Conservation (phyloP, 2,888 invertebrate species). For the Laothoe populi region DNA sequence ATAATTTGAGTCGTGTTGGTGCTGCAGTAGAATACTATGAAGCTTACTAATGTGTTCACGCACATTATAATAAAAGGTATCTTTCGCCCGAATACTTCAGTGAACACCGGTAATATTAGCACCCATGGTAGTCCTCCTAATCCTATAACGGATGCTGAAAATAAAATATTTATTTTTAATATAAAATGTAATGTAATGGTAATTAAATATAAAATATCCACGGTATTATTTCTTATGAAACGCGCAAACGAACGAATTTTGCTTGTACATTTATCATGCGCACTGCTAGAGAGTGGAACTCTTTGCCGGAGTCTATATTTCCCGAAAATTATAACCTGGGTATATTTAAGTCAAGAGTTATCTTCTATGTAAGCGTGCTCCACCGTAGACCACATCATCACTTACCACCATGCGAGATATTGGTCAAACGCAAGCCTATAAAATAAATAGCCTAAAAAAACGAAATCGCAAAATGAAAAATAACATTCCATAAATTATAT, state of each 20-base stretch:
- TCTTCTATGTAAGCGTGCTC: too few relatives aligned
- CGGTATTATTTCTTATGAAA: too few relatives aligned
- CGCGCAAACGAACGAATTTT: too few relatives aligned
- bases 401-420: too few relatives aligned
- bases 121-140: slow-evolving; percentile 35
- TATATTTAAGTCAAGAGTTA: too few relatives aligned
- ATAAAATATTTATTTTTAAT: slow-evolving; percentile 15
- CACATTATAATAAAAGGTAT: slow-evolving; percentile 32
- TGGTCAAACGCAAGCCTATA: too few relatives aligned
- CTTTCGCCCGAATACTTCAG: slow-evolving; percentile 33
- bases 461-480: neutral
- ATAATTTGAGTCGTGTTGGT: slow-evolving; percentile 38
- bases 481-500: too few relatives aligned
- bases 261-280: too few relatives aligned
- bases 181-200: neutral
- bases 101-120: slow-evolving; percentile 33
- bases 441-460: neutral
- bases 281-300: too few relatives aligned
- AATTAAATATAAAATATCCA: slow-evolving; percentile 5
- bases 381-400: too few relatives aligned
- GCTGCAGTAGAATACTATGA: slow-evolving; percentile 41
- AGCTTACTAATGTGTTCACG: slow-evolving; percentile 35
- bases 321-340: too few relatives aligned
- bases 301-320: too few relatives aligned
- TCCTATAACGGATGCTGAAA: slow-evolving; percentile 38